Conservation (phyloP, 2,797 vertebrate species). For the Rallus crepitans region DNA sequence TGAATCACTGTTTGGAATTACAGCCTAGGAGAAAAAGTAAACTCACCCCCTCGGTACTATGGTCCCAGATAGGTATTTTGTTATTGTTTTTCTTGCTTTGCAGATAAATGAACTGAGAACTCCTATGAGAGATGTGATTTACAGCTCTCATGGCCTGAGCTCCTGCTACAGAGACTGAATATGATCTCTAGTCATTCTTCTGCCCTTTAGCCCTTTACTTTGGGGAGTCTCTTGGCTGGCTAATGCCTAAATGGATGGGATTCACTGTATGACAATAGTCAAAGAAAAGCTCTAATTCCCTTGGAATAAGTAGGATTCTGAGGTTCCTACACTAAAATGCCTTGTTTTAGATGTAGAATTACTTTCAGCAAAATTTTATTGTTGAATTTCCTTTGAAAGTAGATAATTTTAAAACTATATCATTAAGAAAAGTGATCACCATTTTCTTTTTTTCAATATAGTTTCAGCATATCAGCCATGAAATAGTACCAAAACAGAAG, state of each 20-base stretch:
- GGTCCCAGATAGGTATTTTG: not conserved
- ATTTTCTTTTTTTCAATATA: not conserved
- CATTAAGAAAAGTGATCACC: not conserved
- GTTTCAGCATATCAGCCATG: not conserved
- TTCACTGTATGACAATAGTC: not conserved
- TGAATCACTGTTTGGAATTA: not conserved
- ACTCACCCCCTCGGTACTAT: not conserved
- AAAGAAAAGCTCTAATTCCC: not conserved
- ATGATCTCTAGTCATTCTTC: not conserved
- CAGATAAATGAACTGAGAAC: not conserved
- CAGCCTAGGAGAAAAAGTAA: not conserved
- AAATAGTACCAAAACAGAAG: not conserved
- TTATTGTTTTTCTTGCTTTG: not conserved
- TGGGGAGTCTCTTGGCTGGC: not conserved
- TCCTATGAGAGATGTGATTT: not conserved
- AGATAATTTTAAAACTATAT: not conserved
- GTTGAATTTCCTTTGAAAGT: not conserved
- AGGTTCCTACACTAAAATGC: not conserved
- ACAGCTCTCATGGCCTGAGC: not conserved
- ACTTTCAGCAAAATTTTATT: not conserved
- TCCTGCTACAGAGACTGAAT: not conserved
- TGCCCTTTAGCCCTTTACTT: not conserved
- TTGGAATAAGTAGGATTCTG: not conserved
- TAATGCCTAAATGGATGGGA: not conserved
- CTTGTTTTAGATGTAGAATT: not conserved